Base-by-base conservation (phyloP, 2,888 invertebrate species). In the Morpho helenor region DNA sequence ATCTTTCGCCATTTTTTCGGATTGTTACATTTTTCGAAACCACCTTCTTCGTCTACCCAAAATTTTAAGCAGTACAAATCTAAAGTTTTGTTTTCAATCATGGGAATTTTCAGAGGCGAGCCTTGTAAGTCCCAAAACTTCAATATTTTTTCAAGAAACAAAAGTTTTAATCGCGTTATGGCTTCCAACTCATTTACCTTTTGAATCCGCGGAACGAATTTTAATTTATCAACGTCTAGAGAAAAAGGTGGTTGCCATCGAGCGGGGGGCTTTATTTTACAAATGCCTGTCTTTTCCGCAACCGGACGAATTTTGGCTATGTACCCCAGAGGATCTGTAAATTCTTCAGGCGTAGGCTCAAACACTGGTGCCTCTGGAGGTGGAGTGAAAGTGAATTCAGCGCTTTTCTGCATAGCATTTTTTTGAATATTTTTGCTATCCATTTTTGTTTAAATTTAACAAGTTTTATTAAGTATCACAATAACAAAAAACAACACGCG, bases 211-310 rank as follows among this genome's bases (percentile, higher is more conserved):
- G 91, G 91, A 63, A 87, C 87, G 71, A 91, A 91, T 77, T 88
- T 90, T 72, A 91, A 80, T 81, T 89, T 91, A 73, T 95, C 94
- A 57, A 94, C 93, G 84, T 96, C 93, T 68, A 96, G 93, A 49
- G 94, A 94, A 92, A 96, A 96, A 53, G 95, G 95, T 67, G 95
- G 95, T 74, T 94, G 94, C 94, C 95, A 96, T 66, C 93, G 92
- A 75, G 92, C 80, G 56, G 95, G 95, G 56, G 95, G 95, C 71
- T 93, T 93, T 72, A 96, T 95, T 91, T 95, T 95, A 76, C 95
- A 94, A 64, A 96, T 94, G 62, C 95, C 95, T 62, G 92, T 93
- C 80, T 93, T 92, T 78, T 94, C 94, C 8, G 94, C 95, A 51
- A 94, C 91, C 22, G 94, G 93, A 56, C 94, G 91, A 67, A 96